Conservation (phyloP, 1,140 invertebrate species). For the Dinoponera quadriceps region DNA sequence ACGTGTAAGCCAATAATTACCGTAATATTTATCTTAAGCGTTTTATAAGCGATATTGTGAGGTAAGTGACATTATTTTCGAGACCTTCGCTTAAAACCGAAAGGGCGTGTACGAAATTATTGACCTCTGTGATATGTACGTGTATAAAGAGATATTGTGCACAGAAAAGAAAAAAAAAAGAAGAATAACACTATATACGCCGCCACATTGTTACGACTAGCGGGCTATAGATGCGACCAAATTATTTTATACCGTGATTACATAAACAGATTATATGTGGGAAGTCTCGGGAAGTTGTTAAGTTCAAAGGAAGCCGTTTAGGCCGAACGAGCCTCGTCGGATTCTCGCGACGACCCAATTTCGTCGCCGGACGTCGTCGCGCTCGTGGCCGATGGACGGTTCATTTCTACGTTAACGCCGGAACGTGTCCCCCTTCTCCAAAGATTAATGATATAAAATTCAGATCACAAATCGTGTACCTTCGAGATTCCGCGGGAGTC, state of each 20-base stretch:
- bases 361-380: neutral
- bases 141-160: conserved; percentile 58
- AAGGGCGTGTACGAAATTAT: conserved; percentile 70
- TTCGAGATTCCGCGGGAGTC: conserved; percentile 38
- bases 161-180: conserved; percentile 37
- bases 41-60: conserved; percentile 69
- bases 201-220: conserved; percentile 62
- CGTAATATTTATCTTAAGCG: conserved; percentile 67
- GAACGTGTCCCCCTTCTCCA: conserved; percentile 46
- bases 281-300: conserved; percentile 15
- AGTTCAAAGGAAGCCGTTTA: conserved; percentile 21
- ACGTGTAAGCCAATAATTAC: conserved; percentile 49
- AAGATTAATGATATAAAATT: conserved; percentile 54
- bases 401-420: neutral
- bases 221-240: conserved; percentile 69
- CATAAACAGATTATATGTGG: neutral
- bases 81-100: conserved; percentile 62
- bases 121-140: conserved; percentile 78
- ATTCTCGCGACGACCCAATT: neutral
- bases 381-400: conserved; percentile 36
- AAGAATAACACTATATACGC: conserved; percentile 43
- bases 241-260: conserved; percentile 69
- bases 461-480: conserved; percentile 36
- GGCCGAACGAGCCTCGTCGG: neutral
- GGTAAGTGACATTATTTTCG: conserved; percentile 71